These are phyloP conservation scores for Conops quadrifasciatus DNA, from an alignment of 2,888 invertebrate species.

Conservation along the genomic window DNA sequence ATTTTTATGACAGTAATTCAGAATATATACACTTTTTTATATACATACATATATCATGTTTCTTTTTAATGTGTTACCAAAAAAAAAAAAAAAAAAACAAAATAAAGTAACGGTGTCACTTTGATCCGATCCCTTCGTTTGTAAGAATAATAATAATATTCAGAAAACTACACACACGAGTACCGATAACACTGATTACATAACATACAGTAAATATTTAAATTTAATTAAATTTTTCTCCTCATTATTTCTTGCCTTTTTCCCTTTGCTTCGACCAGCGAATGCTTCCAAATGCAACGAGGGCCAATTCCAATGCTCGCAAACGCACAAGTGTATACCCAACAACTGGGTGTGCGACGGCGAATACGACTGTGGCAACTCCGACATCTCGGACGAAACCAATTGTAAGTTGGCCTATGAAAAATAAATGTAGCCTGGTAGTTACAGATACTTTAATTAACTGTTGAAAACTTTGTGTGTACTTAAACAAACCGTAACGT, in stretches of 20 bases:
- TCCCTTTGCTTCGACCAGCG: slow-evolving; percentile 62
- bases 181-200: not conserved
- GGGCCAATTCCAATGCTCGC: slow-evolving; percentile 78
- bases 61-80: not conserved
- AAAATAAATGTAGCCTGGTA: not conserved
- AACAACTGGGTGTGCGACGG: slow-evolving; percentile 81
- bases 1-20: no score
- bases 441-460: slow-evolving; percentile 13
- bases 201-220: not conserved
- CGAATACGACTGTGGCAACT: slow-evolving; percentile 80
- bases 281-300: slow-evolving; percentile 70
- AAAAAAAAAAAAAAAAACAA: not conserved
- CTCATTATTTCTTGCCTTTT: slow-evolving; percentile 41
- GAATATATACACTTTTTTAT: no score
- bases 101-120: not conserved
- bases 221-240: not conserved
- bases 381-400: slow-evolving; percentile 78
- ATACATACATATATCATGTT: no score
- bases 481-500: not conserved
- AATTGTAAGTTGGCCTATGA: slow-evolving; percentile 70
- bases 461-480: slow-evolving; percentile 10
- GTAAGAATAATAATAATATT: not conserved
- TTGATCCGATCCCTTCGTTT: not conserved
- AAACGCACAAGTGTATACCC: slow-evolving; percentile 78
- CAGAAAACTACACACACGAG: not conserved